Base-by-base conservation (phyloP, 2,888 invertebrate species). In the Beris chalybata region DNA sequence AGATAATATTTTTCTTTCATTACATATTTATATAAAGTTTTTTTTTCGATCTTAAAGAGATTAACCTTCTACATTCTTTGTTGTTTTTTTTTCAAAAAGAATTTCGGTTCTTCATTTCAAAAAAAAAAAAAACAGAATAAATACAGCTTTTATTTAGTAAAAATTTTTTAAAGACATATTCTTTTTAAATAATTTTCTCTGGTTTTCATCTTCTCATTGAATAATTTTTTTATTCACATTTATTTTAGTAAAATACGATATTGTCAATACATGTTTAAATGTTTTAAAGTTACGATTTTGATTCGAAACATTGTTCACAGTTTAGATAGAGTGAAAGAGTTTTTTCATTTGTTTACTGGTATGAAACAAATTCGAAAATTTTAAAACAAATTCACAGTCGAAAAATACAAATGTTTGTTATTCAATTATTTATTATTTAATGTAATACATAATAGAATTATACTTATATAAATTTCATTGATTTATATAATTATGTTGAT, bases 151-250 rank as follows among this genome's bases (percentile, higher is more conserved):
- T 31, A 53, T 53, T 44, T 44, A 64, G 53, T 64, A 31, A 61
- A 65, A 59, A 65, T 50, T 52, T 38, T 50, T 58, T 31, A 29
- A 50, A 50, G 50, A 50, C 61, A 32, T 58, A 61, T 79, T 75
- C 70, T 73, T 74, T 82, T 70, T 70, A 66, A 22, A 22, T 22
- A 22, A 22, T 22, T 22, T 22, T 22, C 22, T 22, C 22, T 22
- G 22, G 3, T 22, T 2, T 22, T 22, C 22, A 2, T 70, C 74
- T 81, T 83, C 80, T 82, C 81, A 74, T 71, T 38, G 9, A 38
- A 38, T 38, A 38, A 69, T 47, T 68, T 69, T 68, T 56, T 38
- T 38, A 38, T 66, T 66, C 68, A 69, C 59, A 67, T 71, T 65
- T 70, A 68, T 74, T 72, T 71, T 56, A 54, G 64, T 65, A 38